A percentile compares a stretch with the other conserved stretches of the same genome.
These are phyloP conservation scores for Probaryconus sp. DNA, from an alignment of 1,140 invertebrate genomes.

Conservation along the genomic window DNA sequence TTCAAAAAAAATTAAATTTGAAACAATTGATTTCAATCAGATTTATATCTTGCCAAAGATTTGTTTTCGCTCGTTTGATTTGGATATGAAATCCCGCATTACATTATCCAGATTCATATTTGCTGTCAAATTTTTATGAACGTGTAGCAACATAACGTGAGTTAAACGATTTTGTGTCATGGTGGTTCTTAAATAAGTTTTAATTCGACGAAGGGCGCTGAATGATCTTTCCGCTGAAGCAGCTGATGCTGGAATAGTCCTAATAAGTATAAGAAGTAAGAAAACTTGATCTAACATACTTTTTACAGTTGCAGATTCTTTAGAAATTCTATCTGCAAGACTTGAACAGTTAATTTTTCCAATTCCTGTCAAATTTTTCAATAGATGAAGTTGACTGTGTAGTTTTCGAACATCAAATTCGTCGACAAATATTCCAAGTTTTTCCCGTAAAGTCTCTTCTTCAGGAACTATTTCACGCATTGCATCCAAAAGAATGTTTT, in stretches of 20 bases:
- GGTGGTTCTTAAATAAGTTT: constrained; percentile 12
- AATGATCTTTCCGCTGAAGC: constrained; percentile 9
- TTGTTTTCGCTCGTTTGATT: neutral
- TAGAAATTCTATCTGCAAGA: neutral
- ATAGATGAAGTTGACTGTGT: neutral
- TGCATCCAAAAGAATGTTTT: constrained; percentile 15
- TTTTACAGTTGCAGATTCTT: constrained; percentile 6
- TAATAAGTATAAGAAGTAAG: neutral
- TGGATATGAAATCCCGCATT: too few species aligned
- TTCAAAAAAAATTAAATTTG: too few species aligned
- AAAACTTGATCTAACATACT: neutral
- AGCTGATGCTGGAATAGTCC: constrained; percentile 16
- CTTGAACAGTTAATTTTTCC: constrained; percentile 1
- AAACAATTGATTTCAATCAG: too few species aligned
- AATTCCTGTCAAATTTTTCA: constrained; percentile 5
- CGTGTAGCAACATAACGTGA: constrained; percentile 2
- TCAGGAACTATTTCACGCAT: neutral
- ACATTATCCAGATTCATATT: neutral
- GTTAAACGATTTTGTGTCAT: constrained; percentile 17
- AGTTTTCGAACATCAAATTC: neutral
- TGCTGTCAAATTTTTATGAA: neutral
- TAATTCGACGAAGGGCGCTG: constrained; percentile 13
- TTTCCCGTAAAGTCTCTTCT: neutral
- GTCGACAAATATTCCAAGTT: neutral
- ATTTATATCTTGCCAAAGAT: neutral